Evolutionary conservation across 2,113 vertebrate species (phyloP), one percentile per base, ranked within the genome.

Genomic region (Melospiza georgiana): DNA sequence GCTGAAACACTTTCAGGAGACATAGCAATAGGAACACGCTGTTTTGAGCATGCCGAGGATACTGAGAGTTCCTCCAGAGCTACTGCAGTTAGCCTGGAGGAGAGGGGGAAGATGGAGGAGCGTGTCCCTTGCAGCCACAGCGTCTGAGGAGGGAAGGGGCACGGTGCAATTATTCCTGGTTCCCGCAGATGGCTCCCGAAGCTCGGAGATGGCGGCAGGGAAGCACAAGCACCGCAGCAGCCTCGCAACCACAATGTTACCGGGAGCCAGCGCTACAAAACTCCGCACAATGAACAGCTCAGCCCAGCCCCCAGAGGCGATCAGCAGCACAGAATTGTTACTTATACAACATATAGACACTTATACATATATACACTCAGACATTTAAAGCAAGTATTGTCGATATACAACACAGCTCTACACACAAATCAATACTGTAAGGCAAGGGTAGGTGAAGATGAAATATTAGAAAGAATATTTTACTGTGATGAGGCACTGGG

Each of bases 141-240:
- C 1, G 30, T 1, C 14, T 2, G 57, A 33, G 41, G 7, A 37
- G 43, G 17, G 33, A 62, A 37, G 31, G 22, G 0, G 24, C 31
- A 15, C 37, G 1, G 27, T 75, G 90, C 63, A 63, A 62, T 87
- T 39, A 44, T 57, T 5, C 0, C 43, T 5, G 37, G 19, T 0
- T 75, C 76, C 90, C 11, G 14, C 4, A 92, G 90, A 23, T 87
- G 90, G 83, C 90, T 75, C 83, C 63, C 55, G 33, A 87, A 44
- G 69, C 71, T 25, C 35, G 6, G 35, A 57, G 49, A 75, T 15
- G 35, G 20, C 6, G 1, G 35, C 89, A 63, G 24, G 0, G 62
- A 3, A 51, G 35, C 48, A 22, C 48, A 69, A 22, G 21, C 48
- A 49, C 11, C 25, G 5, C 25, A 17, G 55, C 48, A 1, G 4